Evolutionary conservation across 2,888 invertebrate genomes (phyloP).

Genomic region (Ceriagrion tenellum): DNA sequence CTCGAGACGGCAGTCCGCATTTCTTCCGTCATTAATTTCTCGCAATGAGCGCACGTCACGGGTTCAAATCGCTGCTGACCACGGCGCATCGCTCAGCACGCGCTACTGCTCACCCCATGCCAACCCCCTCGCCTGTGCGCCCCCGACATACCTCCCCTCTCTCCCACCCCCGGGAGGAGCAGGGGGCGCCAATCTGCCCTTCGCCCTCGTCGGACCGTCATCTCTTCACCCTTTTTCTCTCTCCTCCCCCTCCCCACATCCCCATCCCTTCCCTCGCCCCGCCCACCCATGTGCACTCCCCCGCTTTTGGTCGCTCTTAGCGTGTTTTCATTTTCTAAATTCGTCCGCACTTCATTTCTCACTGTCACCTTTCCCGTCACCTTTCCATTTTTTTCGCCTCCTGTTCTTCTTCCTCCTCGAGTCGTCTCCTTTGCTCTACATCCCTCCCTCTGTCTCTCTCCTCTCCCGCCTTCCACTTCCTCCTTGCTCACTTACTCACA

Average conservation of each 20-base stretch:
- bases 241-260: neutral
- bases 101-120: neutral
- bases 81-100: neutral
- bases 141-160: neutral
- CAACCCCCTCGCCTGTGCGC: neutral
- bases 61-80: neutral
- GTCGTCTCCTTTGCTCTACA: neutral
- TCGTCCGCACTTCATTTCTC: conserved; percentile 62
- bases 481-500: neutral
- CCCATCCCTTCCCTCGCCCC: neutral
- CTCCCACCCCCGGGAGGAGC: neutral
- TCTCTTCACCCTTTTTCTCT: neutral
- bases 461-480: neutral
- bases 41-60: neutral
- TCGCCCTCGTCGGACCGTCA: neutral
- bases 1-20: neutral
- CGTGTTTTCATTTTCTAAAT: conserved; percentile 67
- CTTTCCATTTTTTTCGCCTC: conserved; percentile 46
- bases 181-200: neutral
- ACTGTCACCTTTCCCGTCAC: conserved; percentile 58
- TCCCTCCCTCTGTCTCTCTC: no score
- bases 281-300: neutral
- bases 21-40: neutral
- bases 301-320: neutral
- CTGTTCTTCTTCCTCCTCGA: neutral